These are phyloP conservation scores for Tillus elongatus DNA, from an alignment of 2,888 invertebrate genomes.

Conservation along the genomic window DNA sequence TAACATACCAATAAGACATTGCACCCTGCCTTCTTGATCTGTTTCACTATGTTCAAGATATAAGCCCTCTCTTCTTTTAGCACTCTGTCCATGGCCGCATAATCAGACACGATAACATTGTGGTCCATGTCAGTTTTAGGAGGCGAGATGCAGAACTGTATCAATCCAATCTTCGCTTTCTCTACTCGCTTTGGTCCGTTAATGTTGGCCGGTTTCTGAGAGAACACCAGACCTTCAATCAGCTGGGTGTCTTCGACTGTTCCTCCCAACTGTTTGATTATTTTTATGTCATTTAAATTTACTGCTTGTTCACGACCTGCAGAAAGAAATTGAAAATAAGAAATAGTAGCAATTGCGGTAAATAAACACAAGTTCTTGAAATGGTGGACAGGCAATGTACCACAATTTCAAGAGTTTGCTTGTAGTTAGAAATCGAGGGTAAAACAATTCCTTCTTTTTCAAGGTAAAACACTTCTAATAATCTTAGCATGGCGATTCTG, in stretches of 20 bases:
- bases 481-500: no score
- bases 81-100: conserved; percentile 99
- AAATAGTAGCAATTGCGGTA: conserved; percentile 4
- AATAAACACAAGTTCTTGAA: no score
- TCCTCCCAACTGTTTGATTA: conserved; percentile 93
- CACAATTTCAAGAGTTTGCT: no score
- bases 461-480: no score
- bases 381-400: no score
- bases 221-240: conserved; percentile 90
- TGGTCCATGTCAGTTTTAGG: conserved; percentile 99
- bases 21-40: conserved; percentile 97
- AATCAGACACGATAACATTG: conserved; percentile 92
- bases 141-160: conserved; percentile 98
- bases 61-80: conserved; percentile 95
- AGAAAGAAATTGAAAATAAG: conserved; percentile 31
- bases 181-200: conserved; percentile 91
- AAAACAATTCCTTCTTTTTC: no score
- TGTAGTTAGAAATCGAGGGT: no score
- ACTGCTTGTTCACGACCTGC: conserved; percentile 55
- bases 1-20: conserved; percentile 80
- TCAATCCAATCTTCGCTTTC: conserved; percentile 96
- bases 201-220: conserved; percentile 77
- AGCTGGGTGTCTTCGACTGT: conserved; percentile 96
- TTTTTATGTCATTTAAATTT: conserved; percentile 90
- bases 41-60: conserved; percentile 96